A percentile compares a stretch with the other conserved stretches of the same genome.
phyloP scores from a whole-genome alignment of 2,888 invertebrate species.

The Lithodes maja region DNA sequence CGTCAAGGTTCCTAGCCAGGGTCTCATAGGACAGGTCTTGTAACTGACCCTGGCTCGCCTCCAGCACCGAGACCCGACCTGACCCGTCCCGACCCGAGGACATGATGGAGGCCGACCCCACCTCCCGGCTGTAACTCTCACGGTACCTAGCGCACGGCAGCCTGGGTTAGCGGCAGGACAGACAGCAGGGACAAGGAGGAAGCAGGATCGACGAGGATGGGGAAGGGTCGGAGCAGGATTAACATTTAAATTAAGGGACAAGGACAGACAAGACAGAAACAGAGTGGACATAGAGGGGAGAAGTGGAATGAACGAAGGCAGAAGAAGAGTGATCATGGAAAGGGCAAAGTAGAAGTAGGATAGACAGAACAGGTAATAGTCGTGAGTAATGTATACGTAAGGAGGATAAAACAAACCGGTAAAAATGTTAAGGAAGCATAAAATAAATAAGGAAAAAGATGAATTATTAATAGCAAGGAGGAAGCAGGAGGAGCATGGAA shows the following conservation, averaged over 20 bases:
- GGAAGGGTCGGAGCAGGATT: background rate
- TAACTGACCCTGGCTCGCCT: slow-evolving; percentile 59
- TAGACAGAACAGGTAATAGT: background rate
- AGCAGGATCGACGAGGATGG: background rate
- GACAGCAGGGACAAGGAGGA: slow-evolving; percentile 24
- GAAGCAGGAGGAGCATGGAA: background rate
- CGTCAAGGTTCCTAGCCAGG: slow-evolving; percentile 90
- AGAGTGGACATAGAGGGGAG: background rate
- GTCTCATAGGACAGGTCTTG: slow-evolving; percentile 83
- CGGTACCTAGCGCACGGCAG: slow-evolving; percentile 70
- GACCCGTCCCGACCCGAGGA: slow-evolving; percentile 63
- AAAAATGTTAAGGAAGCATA: background rate
- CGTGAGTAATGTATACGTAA: background rate
- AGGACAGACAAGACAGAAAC: background rate
- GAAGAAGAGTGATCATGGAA: background rate
- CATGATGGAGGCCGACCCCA: slow-evolving; percentile 44
- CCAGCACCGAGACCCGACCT: slow-evolving; percentile 67
- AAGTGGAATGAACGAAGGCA: background rate
- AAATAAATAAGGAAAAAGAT: background rate
- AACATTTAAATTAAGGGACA: background rate
- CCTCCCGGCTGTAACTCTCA: slow-evolving; percentile 70
- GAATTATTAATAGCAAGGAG: background rate
- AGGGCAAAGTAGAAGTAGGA: background rate
- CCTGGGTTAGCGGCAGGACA: slow-evolving; percentile 45
- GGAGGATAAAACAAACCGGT: background rate